These are phyloP conservation scores for Cyprinella venusta DNA, from an alignment of 2,797 vertebrate species.

Conservation along the genomic window DNA sequence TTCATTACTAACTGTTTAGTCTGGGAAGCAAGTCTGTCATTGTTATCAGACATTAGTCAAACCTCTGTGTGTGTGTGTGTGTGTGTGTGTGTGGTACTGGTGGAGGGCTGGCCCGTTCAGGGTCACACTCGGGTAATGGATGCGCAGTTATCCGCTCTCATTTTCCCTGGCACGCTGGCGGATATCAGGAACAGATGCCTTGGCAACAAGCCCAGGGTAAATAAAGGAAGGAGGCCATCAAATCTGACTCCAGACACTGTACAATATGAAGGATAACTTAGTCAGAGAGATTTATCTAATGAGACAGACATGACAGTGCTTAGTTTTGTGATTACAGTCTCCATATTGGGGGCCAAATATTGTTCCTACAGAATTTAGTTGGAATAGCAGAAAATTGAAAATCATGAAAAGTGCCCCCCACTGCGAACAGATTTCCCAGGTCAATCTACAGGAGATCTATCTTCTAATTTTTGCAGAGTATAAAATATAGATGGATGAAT, in stretches of 20 bases:
- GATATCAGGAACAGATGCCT: slow-evolving; percentile 53
- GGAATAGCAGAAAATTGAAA: slow-evolving; percentile 7
- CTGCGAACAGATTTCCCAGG: not conserved
- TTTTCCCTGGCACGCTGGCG: slow-evolving; percentile 36
- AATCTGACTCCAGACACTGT: slow-evolving; percentile 21
- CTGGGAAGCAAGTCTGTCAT: slow-evolving; percentile 5
- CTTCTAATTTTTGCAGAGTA: not conserved
- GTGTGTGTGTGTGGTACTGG: slow-evolving; percentile 24
- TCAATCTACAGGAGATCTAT: not conserved
- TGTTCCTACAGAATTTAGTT: not conserved
- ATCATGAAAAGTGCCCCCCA: too few species aligned
- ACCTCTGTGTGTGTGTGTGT: slow-evolving; percentile 8
- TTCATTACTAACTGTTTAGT: slow-evolving; percentile 3
- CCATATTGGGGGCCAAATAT: not conserved
- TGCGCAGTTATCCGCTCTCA: slow-evolving; percentile 31
- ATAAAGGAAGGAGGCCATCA: slow-evolving; percentile 42
- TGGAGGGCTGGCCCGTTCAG: slow-evolving; percentile 23
- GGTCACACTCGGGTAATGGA: slow-evolving; percentile 28
- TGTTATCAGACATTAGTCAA: slow-evolving; percentile 8
- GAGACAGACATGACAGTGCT: slow-evolving; percentile 17
- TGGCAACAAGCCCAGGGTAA: slow-evolving; percentile 47
- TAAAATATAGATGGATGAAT: not conserved
- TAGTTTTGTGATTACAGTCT: slow-evolving; percentile 13
- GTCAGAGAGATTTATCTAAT: not conserved
- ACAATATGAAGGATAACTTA: slow-evolving; percentile 2